These are phyloP conservation scores for Mellivora capensis DNA, from an alignment of 2,113 vertebrate species.

Conservation along the genomic window DNA sequence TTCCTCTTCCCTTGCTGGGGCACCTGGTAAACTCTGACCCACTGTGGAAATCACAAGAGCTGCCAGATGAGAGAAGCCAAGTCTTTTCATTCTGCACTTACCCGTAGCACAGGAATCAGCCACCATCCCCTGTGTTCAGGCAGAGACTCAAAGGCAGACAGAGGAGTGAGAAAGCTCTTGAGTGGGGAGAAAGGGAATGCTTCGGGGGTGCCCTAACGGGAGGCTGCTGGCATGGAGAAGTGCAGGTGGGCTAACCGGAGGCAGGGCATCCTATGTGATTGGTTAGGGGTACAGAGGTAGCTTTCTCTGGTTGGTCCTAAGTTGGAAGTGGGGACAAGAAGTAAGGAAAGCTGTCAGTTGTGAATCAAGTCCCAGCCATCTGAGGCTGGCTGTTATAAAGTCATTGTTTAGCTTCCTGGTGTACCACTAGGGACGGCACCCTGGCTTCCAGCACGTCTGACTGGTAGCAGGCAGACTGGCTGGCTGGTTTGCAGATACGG, in stretches of 20 bases:
- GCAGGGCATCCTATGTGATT: accelerated
- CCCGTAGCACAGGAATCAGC: accelerated
- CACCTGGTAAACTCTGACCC: background rate
- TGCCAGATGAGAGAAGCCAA: background rate
- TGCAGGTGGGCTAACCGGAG: background rate
- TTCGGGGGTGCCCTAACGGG: accelerated
- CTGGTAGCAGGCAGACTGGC: background rate
- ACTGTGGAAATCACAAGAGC: background rate
- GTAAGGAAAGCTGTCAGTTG: background rate
- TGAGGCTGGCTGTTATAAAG: background rate
- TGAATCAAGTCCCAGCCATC: no score
- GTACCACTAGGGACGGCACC: accelerated
- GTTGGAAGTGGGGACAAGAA: background rate
- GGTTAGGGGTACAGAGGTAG: accelerated
- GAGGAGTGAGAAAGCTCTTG: accelerated
- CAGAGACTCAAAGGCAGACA: background rate
- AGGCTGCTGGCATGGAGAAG: accelerated
- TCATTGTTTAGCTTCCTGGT: no score
- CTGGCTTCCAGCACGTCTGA: background rate
- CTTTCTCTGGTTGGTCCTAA: background rate
- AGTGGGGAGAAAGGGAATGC: background rate
- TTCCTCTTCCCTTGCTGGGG: background rate
- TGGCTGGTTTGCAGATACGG: background rate
- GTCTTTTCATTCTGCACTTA: no score
- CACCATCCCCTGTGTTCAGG: background rate